phyloP scores from a whole-genome alignment of 1,140 invertebrate species.

The Trichonephila inaurata region DNA sequence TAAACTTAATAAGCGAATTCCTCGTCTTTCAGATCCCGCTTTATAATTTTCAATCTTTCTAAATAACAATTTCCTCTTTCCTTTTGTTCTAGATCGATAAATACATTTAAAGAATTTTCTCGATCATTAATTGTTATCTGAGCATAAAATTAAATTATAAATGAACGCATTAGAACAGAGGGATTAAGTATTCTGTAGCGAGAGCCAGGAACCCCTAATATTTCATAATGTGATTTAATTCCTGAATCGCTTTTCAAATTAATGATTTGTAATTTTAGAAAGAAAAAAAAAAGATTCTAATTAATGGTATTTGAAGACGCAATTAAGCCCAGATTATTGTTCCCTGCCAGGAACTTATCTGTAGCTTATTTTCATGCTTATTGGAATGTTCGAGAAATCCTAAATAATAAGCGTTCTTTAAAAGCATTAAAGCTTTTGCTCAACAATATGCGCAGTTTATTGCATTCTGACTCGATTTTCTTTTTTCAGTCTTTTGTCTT shows the following conservation, averaged over 20 bases:
- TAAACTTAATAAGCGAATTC: not conserved
- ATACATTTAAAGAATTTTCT: not conserved
- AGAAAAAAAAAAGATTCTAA: not conserved
- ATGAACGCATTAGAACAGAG: not conserved
- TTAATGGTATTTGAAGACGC: not conserved
- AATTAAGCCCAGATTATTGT: not conserved
- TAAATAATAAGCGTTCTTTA: not conserved
- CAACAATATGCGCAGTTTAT: too few relatives aligned
- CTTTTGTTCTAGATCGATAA: not conserved
- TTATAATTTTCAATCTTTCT: not conserved
- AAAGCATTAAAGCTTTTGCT: too few relatives aligned
- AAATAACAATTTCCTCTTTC: not conserved
- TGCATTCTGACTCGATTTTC: too few relatives aligned
- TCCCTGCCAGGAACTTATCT: not conserved
- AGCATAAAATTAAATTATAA: not conserved
- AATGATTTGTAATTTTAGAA: not conserved
- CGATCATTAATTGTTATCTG: not conserved
- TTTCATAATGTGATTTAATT: slow-evolving; percentile 8
- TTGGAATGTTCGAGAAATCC: not conserved
- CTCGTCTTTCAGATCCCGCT: not conserved
- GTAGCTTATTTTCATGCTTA: not conserved
- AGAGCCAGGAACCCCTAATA: not conserved
- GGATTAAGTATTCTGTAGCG: not conserved
- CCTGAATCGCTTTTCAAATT: not conserved
- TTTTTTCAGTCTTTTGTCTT: too few relatives aligned